Conservation (phyloP, 1,140 invertebrate genomes). For the Prorops nasuta region DNA sequence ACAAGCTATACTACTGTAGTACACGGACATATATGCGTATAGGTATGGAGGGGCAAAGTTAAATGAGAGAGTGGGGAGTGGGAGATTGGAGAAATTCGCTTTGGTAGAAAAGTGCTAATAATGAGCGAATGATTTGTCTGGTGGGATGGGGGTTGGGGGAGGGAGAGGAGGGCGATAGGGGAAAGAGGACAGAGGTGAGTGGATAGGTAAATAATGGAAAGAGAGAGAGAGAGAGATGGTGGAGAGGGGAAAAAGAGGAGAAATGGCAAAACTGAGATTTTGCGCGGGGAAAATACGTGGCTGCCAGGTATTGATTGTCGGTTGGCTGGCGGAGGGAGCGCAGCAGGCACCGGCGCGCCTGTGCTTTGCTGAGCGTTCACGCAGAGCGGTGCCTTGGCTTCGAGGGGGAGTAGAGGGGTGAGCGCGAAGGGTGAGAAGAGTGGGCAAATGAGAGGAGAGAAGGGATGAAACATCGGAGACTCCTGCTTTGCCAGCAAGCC, state of each 20-base stretch:
- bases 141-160: too few relatives aligned
- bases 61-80: neutral
- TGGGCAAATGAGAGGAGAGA: constrained; percentile 6
- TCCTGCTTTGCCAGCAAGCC: constrained; percentile 18
- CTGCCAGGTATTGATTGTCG: constrained; percentile 52
- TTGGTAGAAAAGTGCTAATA: neutral
- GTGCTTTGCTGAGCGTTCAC: constrained; percentile 26
- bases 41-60: too few relatives aligned
- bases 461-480: neutral
- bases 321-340: constrained; percentile 28
- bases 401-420: constrained; percentile 1
- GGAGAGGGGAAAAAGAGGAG: neutral
- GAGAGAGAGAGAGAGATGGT: neutral
- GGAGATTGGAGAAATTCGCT: neutral
- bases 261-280: constrained; percentile 42
- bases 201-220: neutral
- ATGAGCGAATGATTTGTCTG: too few relatives aligned
- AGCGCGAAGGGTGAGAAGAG: constrained; percentile 4
- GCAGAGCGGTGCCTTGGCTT: too few relatives aligned
- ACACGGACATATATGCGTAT: too few relatives aligned
- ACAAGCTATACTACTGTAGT: too few relatives aligned
- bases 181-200: constrained; percentile 6
- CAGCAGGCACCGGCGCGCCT: constrained; percentile 32
- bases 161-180: neutral
- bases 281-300: constrained; percentile 43